Percentiles rank a stretch among this genome's conserved stretches.
phyloP scores from a whole-genome alignment of 1,140 invertebrate genomes.

The Harlomillsia oculata region DNA sequence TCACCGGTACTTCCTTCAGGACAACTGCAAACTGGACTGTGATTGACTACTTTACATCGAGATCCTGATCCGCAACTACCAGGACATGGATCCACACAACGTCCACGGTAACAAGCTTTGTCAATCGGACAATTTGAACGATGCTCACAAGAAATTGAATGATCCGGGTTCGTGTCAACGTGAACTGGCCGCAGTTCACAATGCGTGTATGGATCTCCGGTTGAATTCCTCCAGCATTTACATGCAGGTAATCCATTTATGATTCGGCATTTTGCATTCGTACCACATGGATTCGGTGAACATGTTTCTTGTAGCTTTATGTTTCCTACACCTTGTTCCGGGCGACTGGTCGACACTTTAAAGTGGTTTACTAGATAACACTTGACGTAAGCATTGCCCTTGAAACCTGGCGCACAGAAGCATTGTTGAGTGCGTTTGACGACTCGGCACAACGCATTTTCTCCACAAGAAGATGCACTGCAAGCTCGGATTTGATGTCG shows the following conservation, averaged over 20 bases:
- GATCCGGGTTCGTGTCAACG: background rate
- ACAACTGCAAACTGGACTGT: constrained; percentile 40
- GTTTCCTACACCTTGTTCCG: constrained; percentile 31
- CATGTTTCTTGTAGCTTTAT: constrained; percentile 35
- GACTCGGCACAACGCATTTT: constrained; percentile 47
- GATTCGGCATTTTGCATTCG: constrained; percentile 38
- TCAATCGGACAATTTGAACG: constrained; percentile 49
- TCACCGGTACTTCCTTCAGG: constrained; percentile 38
- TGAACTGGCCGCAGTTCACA: background rate
- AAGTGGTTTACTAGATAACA: constrained; percentile 42
- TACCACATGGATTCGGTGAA: constrained; percentile 39
- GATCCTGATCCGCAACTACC: constrained; percentile 33
- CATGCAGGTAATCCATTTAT: constrained; percentile 29
- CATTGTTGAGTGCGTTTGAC: constrained; percentile 55
- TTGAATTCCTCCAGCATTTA: background rate
- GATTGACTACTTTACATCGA: constrained; percentile 38
- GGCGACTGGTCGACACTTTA: constrained; percentile 64
- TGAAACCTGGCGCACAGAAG: constrained; percentile 54
- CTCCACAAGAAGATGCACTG: constrained; percentile 39
- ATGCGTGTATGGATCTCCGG: background rate
- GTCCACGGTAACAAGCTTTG: constrained; percentile 35
- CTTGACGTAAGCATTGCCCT: constrained; percentile 48
- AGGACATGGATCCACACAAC: constrained; percentile 41
- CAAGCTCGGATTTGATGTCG: constrained; percentile 45
- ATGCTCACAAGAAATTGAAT: too few relatives aligned